A percentile compares a stretch with the other conserved stretches of the same genome.
Conservation (phyloP, 2,888 invertebrate genomes). For the Drepanosiphum platanoidis region DNA sequence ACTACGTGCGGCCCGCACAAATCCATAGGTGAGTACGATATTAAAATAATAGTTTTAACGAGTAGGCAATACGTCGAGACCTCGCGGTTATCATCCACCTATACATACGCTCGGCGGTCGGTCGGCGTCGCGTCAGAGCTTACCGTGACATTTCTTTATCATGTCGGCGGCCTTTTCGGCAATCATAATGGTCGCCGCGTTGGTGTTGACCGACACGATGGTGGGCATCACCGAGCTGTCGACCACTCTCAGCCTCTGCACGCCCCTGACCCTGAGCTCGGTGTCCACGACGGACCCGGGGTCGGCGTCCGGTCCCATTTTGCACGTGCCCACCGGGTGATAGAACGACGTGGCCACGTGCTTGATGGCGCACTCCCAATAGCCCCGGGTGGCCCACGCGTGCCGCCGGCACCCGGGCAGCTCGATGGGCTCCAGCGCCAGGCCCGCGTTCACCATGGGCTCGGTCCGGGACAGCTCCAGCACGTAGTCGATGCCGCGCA, state of each 20-base stretch:
- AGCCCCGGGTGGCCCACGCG: conserved; percentile 31
- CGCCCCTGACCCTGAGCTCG: conserved; percentile 49
- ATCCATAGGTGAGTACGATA: too few relatives aligned
- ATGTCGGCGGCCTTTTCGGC: conserved; percentile 61
- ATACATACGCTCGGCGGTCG: too few relatives aligned
- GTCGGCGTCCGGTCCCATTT: conserved; percentile 61
- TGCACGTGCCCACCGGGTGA: conserved; percentile 63
- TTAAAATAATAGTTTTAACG: background rate
- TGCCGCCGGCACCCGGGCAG: background rate
- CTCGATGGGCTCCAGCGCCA: background rate
- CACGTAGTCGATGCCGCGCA: conserved; percentile 65
- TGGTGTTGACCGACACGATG: conserved; percentile 57
- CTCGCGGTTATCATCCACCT: background rate
- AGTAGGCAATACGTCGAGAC: background rate
- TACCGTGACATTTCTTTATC: conserved; percentile 25
- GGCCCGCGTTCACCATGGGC: conserved; percentile 27
- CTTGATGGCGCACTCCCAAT: conserved; percentile 53
- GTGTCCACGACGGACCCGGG: conserved; percentile 48
- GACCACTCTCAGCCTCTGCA: conserved; percentile 50
- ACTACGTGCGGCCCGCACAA: too few relatives aligned
- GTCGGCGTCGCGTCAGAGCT: too few relatives aligned
- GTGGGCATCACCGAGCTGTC: conserved; percentile 62
- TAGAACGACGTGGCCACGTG: conserved; percentile 49
- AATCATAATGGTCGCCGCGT: conserved; percentile 62
- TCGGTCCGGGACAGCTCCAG: conserved; percentile 34